Conservation (phyloP, 1,140 invertebrate genomes). For the Aphis craccivora region DNA sequence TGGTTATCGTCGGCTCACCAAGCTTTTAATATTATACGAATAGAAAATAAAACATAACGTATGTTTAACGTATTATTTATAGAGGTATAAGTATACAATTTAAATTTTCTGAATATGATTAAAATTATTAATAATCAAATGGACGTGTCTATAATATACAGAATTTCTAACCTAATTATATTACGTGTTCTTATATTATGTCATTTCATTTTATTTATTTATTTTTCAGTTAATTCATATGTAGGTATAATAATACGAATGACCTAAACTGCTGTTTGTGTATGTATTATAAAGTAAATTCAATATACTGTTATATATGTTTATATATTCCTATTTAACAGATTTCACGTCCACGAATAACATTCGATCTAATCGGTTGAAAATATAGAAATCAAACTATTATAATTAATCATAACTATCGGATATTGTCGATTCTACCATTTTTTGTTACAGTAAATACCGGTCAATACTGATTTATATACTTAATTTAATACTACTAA, state of each 20-base stretch:
- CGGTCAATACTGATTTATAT: too few relatives aligned
- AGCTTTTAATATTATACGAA: too few relatives aligned
- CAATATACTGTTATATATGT: too few relatives aligned
- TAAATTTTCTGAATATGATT: not conserved
- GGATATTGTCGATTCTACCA: not conserved
- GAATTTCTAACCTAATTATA: not conserved
- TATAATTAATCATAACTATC: not conserved
- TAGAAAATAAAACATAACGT: too few relatives aligned
- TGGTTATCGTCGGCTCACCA: too few relatives aligned
- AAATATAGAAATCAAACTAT: not conserved
- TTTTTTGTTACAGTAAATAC: too few relatives aligned
- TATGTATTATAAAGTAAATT: too few relatives aligned
- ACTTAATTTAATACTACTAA: too few relatives aligned
- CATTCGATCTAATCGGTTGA: not conserved
- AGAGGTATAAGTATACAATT: not conserved
- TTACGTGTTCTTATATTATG: not conserved
- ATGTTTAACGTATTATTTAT: not conserved
- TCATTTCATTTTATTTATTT: not conserved
- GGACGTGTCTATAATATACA: not conserved
- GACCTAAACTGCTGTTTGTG: not conserved
- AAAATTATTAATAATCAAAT: not conserved
- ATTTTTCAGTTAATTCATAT: not conserved
- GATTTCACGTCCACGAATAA: not conserved
- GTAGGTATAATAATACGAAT: not conserved
- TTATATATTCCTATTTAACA: too few relatives aligned